These are phyloP conservation scores for Babylonia areolata DNA, from an alignment of 1,140 invertebrate species.

Conservation along the genomic window DNA sequence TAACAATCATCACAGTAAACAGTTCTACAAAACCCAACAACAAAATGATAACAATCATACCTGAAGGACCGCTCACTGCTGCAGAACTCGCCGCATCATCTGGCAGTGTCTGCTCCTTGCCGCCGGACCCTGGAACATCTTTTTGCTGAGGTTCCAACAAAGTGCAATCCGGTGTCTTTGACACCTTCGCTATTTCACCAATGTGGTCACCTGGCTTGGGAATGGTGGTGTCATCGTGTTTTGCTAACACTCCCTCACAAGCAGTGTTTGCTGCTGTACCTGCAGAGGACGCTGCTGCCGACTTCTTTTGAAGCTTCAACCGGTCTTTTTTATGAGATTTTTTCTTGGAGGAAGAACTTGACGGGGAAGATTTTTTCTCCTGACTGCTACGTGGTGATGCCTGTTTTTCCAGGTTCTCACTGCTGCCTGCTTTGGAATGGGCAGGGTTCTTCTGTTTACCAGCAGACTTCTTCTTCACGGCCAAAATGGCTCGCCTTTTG, in stretches of 20 bases:
- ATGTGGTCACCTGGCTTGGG: not conserved
- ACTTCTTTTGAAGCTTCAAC: not conserved
- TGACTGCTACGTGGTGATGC: too few species aligned
- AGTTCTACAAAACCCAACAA: too few species aligned
- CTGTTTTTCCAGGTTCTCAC: not conserved
- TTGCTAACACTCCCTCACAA: not conserved
- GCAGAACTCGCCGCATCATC: not conserved
- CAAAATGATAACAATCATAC: not conserved
- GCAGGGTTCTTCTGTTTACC: not conserved
- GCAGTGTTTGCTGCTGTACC: too few species aligned
- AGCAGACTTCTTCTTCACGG: not conserved
- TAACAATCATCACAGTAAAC: too few species aligned
- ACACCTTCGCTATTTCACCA: not conserved
- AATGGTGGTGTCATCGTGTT: not conserved
- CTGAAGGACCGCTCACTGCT: not conserved
- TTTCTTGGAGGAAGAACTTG: not conserved
- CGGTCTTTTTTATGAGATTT: not conserved
- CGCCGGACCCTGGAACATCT: not conserved
- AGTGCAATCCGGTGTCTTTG: not conserved
- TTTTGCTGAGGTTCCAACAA: not conserved
- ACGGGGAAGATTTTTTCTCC: not conserved
- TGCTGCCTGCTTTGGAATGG: not conserved
- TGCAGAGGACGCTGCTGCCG: too few species aligned
- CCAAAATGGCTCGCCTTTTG: not conserved
- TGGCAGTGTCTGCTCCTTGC: not conserved